A percentile compares a stretch with the other conserved stretches of the same genome.
phyloP scores from a whole-genome alignment of 2,113 vertebrate species.

The Apodemus speciosus region DNA sequence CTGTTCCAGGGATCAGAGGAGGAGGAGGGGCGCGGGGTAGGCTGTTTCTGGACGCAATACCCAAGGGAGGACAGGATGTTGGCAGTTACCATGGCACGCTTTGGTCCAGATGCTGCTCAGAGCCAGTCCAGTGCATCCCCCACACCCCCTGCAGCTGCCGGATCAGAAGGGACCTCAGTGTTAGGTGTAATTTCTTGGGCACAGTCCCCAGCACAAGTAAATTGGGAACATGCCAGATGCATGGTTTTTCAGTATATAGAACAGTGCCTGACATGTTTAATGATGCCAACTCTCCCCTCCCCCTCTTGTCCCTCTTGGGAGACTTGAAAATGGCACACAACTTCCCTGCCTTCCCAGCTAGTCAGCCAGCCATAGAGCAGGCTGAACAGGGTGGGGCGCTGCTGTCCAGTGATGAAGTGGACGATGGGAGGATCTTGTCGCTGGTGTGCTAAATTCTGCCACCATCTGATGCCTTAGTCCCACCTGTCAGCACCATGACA shows the following conservation, averaged over 20 bases:
- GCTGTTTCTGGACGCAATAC: not conserved
- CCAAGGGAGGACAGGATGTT: not conserved
- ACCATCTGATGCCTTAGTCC: accelerated
- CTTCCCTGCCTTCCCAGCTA: not conserved
- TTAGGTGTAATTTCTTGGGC: not conserved
- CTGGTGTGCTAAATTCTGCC: not conserved
- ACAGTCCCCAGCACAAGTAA: no score
- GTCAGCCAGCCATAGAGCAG: not conserved
- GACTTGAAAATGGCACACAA: not conserved
- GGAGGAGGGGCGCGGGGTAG: no score
- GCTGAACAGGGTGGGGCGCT: not conserved
- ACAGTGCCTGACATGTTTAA: not conserved
- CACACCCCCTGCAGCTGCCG: not conserved
- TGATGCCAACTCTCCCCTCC: not conserved
- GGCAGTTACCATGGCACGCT: not conserved
- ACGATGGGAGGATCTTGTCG: not conserved
- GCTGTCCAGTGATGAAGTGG: no score
- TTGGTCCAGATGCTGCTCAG: not conserved
- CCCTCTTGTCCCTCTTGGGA: not conserved
- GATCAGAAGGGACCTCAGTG: not conserved
- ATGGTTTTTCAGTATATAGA: no score
- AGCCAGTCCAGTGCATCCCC: not conserved
- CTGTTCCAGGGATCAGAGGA: not conserved
- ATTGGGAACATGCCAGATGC: not conserved
- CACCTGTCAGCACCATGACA: slow-evolving; percentile 34